Percentiles rank a stretch among this genome's conserved stretches.
Evolutionary conservation across 2,113 vertebrate genomes (phyloP).

Genomic region (Bungarus multicinctus): DNA sequence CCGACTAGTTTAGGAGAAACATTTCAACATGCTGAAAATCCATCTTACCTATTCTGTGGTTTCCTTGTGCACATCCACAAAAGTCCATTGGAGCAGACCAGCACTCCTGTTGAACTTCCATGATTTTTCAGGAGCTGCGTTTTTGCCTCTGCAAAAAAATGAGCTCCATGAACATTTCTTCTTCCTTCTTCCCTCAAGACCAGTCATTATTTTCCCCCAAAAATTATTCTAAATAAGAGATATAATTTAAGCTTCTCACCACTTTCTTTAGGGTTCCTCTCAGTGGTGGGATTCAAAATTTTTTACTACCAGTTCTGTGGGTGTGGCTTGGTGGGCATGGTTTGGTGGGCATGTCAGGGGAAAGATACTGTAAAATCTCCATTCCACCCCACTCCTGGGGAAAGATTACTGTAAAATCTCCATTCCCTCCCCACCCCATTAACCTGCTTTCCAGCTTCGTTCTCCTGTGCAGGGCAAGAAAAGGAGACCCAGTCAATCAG

Average conservation of each 20-base stretch:
- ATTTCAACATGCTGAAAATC: not conserved
- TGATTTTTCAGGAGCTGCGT: conserved; percentile 17
- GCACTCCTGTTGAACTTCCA: conserved; percentile 11
- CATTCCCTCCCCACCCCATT: no score
- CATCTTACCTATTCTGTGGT: not conserved
- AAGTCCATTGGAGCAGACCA: not conserved
- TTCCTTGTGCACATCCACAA: not conserved
- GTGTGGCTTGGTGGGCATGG: no score
- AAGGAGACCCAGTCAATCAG: no score
- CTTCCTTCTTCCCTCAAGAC: not conserved
- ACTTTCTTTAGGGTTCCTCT: not conserved
- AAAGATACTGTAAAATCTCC: no score
- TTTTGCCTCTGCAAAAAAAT: conserved; percentile 8
- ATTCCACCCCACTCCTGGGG: no score
- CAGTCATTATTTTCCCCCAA: not conserved
- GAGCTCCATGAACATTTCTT: not conserved
- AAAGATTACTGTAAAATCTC: no score
- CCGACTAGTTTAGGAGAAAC: not conserved
- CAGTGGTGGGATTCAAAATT: no score
- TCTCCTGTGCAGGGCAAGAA: no score
- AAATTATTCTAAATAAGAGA: not conserved
- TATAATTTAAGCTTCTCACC: conserved; percentile 4
- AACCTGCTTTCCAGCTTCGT: no score
- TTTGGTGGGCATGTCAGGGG: no score
- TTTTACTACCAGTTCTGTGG: no score